Percentiles rank a stretch among this genome's conserved stretches.
phyloP scores from a whole-genome alignment of 2,888 invertebrate species.

The Dascillus cervinus region DNA sequence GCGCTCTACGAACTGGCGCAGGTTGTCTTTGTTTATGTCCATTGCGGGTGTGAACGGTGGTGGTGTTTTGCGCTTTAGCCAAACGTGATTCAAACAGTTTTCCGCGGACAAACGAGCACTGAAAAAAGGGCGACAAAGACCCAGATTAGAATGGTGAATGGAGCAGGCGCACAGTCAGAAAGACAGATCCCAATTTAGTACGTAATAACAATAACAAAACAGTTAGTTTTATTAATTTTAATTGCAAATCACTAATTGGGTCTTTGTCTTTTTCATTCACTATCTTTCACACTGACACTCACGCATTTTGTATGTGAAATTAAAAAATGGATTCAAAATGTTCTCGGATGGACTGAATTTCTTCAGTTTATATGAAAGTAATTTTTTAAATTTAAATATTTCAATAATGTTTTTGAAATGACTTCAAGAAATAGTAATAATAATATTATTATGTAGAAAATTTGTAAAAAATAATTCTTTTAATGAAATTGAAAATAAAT shows the following conservation, averaged over 20 bases:
- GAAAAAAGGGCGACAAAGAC: constrained; percentile 47
- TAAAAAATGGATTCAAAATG: no score
- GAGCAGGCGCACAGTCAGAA: constrained; percentile 13
- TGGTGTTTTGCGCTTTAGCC: constrained; percentile 60
- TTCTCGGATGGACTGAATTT: no score
- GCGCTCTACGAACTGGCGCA: constrained; percentile 75
- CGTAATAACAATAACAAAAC: constrained; percentile 11
- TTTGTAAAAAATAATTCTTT: no score
- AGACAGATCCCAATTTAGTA: constrained; percentile 35
- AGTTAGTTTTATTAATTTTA: constrained; percentile 11
- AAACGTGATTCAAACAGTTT: constrained; percentile 78
- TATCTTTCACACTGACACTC: not conserved
- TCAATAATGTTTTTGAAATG: no score
- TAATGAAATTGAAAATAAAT: no score
- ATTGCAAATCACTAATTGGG: constrained; percentile 17
- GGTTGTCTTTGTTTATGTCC: constrained; percentile 75
- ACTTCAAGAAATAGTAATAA: no score
- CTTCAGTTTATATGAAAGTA: no score
- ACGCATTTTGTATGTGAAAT: not conserved
- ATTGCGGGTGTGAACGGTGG: constrained; percentile 41
- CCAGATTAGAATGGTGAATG: constrained; percentile 21
- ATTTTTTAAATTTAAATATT: no score
- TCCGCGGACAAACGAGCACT: constrained; percentile 77
- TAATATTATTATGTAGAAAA: no score
- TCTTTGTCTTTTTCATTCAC: constrained; percentile 19